Evolutionary conservation across 1,140 invertebrate species (phyloP).

Genomic region (Leptinotarsa defecta): DNA sequence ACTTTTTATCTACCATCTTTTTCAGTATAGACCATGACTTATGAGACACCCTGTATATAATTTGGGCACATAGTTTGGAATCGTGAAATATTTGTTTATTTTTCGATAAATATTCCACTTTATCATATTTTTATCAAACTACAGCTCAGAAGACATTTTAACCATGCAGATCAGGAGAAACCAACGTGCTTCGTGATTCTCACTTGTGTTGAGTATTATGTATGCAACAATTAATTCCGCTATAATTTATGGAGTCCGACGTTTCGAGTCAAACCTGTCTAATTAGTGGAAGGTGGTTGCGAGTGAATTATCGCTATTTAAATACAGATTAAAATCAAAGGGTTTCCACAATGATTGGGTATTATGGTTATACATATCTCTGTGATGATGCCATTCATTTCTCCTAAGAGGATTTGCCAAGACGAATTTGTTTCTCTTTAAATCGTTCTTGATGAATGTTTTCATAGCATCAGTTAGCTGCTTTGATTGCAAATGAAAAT

Average conservation of each 20-base stretch:
- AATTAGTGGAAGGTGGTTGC: constrained; percentile 14
- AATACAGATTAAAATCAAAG: constrained; percentile 11
- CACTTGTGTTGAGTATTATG: constrained; percentile 1
- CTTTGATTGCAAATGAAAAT: no score
- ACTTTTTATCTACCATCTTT: no score
- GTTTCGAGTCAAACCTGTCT: constrained; percentile 8
- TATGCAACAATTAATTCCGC: constrained; percentile 14
- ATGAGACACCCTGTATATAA: no score
- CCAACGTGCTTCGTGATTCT: not conserved
- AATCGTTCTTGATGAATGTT: not conserved
- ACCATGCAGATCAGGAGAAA: not conserved
- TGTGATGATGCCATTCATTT: constrained; percentile 19
- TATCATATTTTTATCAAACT: not conserved
- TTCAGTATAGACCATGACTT: no score
- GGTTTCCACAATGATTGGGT: constrained; percentile 6
- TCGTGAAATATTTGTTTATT: no score
- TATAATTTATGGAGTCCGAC: constrained; percentile 6
- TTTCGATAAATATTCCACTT: no score
- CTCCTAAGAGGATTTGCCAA: constrained; percentile 17
- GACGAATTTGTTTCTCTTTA: not conserved
- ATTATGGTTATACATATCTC: not conserved
- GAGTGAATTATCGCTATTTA: constrained; percentile 14
- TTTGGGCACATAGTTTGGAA: no score
- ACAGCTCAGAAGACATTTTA: not conserved
- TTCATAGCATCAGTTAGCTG: not conserved